phyloP scores from a whole-genome alignment of 2,113 vertebrate species.

The Philantomba maxwellii region DNA sequence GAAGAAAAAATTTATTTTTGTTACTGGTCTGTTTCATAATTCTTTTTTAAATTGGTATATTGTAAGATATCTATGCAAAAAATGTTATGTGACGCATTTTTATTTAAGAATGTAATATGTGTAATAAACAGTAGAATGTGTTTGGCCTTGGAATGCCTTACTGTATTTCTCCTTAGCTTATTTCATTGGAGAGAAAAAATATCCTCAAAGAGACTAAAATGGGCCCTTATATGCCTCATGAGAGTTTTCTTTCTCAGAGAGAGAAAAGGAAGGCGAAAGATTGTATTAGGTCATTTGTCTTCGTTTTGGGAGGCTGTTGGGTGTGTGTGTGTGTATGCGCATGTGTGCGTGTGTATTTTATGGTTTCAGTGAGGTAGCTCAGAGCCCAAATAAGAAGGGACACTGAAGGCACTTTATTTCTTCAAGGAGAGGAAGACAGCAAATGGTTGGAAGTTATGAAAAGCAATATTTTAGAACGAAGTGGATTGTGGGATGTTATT shows the following conservation, averaged over 20 bases:
- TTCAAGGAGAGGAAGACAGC: background rate
- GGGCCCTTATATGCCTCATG: background rate
- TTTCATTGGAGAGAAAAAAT: constrained; percentile 54
- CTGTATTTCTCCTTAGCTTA: constrained; percentile 74
- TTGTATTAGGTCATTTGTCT: background rate
- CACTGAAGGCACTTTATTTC: constrained; percentile 1
- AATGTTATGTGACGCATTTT: constrained; percentile 99
- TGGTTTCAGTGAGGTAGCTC: background rate
- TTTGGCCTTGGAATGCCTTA: constrained; percentile 82
- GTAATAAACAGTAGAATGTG: constrained; percentile 99
- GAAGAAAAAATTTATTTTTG: constrained; percentile 99
- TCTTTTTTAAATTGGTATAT: constrained; percentile 99
- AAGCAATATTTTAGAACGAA: constrained; percentile 44
- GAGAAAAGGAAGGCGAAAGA: background rate
- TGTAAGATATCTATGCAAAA: constrained; percentile 99
- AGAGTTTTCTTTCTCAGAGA: background rate
- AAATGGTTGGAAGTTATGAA: constrained; percentile 53
- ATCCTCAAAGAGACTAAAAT: background rate
- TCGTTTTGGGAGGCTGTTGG: background rate
- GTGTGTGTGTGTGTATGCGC: background rate
- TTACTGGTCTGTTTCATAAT: constrained; percentile 99
- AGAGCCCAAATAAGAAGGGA: background rate
- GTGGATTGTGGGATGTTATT: constrained; percentile 7
- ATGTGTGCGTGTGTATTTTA: background rate
- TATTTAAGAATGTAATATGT: constrained; percentile 99